Base-by-base conservation (phyloP, 2,888 invertebrate species). In the Drosophila prostipennis region DNA sequence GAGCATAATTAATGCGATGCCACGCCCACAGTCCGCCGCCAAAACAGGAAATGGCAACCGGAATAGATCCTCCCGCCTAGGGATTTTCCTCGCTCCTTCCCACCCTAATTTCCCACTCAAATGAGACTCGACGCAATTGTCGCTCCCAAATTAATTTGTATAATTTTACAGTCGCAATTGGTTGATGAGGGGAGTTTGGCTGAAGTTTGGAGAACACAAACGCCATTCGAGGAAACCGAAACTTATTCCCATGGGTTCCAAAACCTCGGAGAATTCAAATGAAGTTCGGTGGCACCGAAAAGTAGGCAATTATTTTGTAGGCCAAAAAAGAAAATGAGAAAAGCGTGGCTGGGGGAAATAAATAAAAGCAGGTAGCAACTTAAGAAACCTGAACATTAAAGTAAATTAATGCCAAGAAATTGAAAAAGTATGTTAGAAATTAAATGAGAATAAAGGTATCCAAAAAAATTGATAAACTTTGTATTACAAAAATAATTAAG, bases 131-230 rank as follows among this genome's bases (percentile, higher is more conserved):
- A 45, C 52, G 53, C 87, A 87, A 87, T 82, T 82, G 87, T 82
- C 87, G 82, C 87, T 85, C 74, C 82, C 82, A 87, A 87, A 82
- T 82, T 82, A 82, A 82, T 82, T 82, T 82, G 87, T 87, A 82
- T 87, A 82, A 82, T 80, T 87, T 82, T 74, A 54, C 48, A 55
- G 42, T 32, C 36, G 36, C 52, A 34, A 23, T 46, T 40, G 39
- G 52, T 37, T 19, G 37, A 10, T 6, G 14, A 26, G 11, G 36
- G 26, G 2, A 37, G 14, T 48, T 34, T 16, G 10, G 16, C 5
- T 8, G 8, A 8, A 52, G 26, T 19, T 14, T 6, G 2, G 8
- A 8, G 10, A 37, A 14, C 29, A 14, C 36, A 63, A 14, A 51
- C 43, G 48, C 3, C 45, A 13, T 16, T 3, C 13, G 16, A 48